Evolutionary conservation across 2,888 invertebrate genomes (phyloP), one percentile per base, ranked within the genome.

Genomic region (Mechanitis messenoides): DNA sequence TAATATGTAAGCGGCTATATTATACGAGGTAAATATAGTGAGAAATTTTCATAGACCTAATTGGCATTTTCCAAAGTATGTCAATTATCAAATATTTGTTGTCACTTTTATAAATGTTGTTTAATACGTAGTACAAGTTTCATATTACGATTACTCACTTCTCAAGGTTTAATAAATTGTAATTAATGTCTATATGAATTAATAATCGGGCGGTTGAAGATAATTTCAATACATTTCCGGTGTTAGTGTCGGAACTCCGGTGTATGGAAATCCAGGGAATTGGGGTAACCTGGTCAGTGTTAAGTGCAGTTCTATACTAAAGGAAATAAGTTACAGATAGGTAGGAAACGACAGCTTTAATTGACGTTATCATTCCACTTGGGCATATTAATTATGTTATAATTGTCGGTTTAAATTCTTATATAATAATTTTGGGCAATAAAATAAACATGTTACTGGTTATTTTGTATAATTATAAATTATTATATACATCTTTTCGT

Each of bases 271-370:
- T 62, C 20, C 20, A 33, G 38, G 55, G 59, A 45, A 66, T 59
- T 57, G 63, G 47, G 63, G 65, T 65, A 54, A 63, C 59, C 61
- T 53, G 61, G 63, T 65, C 56, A 45, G 57, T 54, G 61, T 61
- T 65, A 54, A 45, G 57, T 2, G 53, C 33, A n/a, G 61, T 33
- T 57, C 20, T 46, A 50, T 31, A 31, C 50, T 47, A n/a, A 11
- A 5, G 31, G 50, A 50, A 50, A 50, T 50, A 31, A 31, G 9
- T 11, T 9, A 11, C 31, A 31, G 6, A 4, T 50, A 50, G 50
- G 31, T 9, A 50, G 31, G 31, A 50, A 31, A 50, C 31, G 6
- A 31, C 20, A 38, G 7, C 9, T 42, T 42, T 42, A 42, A 42
- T 9, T 42, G 59, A 60, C 58, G 20, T 57, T 53, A 33, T 57